Percentiles rank a stretch among this genome's conserved stretches.
Evolutionary conservation across 2,797 vertebrate genomes (phyloP).

Genomic region (Thamnophis elegans): DNA sequence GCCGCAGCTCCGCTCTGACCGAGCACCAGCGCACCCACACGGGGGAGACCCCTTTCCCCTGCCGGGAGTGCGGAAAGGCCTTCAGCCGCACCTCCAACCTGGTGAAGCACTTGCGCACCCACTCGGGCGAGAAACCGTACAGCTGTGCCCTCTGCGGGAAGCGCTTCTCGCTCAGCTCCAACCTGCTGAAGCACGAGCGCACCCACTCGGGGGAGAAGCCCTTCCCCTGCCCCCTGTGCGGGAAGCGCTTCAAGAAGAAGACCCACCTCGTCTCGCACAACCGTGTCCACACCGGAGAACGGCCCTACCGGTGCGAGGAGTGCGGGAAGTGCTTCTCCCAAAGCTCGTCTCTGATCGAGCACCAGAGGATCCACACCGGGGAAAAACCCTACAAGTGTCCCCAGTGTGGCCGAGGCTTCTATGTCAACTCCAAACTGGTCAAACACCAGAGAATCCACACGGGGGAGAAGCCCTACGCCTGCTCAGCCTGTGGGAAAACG

Average conservation of each 20-base stretch:
- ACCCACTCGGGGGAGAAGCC: conserved; percentile 39
- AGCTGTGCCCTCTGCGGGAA: conserved; percentile 28
- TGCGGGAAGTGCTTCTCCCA: conserved; percentile 36
- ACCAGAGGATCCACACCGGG: conserved; percentile 29
- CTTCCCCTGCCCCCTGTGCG: conserved; percentile 16
- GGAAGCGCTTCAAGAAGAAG: conserved; percentile 48
- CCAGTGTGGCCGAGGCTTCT: conserved; percentile 36
- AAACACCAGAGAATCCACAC: conserved; percentile 41
- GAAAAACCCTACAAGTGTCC: conserved; percentile 37
- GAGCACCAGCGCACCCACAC: conserved; percentile 45
- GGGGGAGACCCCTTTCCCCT: conserved; percentile 25
- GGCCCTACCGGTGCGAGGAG: conserved; percentile 27
- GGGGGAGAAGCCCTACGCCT: conserved; percentile 28
- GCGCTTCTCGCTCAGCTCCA: conserved; percentile 44
- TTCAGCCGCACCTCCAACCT: conserved; percentile 46
- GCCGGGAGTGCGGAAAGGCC: conserved; percentile 36
- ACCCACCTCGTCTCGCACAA: conserved; percentile 42
- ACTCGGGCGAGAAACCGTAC: conserved; percentile 40
- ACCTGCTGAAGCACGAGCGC: conserved; percentile 42
- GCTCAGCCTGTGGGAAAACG: conserved; percentile 28
- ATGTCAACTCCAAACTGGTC: conserved; percentile 38
- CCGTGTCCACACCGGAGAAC: conserved; percentile 32
- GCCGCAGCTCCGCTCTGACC: conserved; percentile 29
- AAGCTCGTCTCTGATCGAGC: conserved; percentile 28
- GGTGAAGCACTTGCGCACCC: conserved; percentile 43